phyloP scores from a whole-genome alignment of 2,113 vertebrate species.

The Clinocottus analis region DNA sequence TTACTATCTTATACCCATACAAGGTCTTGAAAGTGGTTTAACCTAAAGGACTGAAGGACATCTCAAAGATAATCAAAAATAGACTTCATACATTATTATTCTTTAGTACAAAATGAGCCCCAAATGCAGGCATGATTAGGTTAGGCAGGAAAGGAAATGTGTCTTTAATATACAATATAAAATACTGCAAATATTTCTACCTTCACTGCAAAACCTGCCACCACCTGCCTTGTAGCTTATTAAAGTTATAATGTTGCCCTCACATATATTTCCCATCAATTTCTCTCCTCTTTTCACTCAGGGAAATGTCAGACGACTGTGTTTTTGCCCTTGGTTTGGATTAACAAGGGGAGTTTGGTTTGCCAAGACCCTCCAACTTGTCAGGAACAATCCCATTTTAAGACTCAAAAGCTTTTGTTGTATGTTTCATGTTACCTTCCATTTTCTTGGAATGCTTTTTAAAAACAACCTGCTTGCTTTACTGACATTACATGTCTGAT shows the following conservation, averaged over 20 bases:
- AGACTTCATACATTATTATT: neutral
- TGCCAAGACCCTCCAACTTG: constrained; percentile 26
- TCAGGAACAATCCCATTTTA: constrained; percentile 22
- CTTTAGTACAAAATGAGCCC: neutral
- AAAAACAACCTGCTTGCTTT: neutral
- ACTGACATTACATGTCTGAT: neutral
- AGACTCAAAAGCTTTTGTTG: constrained; percentile 26
- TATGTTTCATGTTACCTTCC: constrained; percentile 33
- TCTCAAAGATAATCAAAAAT: too few species aligned
- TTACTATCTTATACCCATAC: too few species aligned
- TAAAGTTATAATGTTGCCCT: constrained; percentile 18
- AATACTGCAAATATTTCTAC: neutral
- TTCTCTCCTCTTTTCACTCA: constrained; percentile 2
- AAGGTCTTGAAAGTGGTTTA: neutral
- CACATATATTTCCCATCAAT: constrained; percentile 12
- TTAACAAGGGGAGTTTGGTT: constrained; percentile 22
- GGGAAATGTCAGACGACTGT: constrained; percentile 19
- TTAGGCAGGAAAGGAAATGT: neutral
- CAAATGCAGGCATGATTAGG: neutral
- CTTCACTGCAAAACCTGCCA: neutral
- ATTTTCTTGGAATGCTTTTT: constrained; percentile 20
- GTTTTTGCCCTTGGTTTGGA: constrained; percentile 37
- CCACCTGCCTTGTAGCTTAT: constrained; percentile 30
- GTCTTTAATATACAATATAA: neutral
- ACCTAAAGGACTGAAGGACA: constrained; percentile 17